Base-by-base conservation (phyloP, 2,888 invertebrate genomes). In the Rhimphoctona megacephalus region DNA sequence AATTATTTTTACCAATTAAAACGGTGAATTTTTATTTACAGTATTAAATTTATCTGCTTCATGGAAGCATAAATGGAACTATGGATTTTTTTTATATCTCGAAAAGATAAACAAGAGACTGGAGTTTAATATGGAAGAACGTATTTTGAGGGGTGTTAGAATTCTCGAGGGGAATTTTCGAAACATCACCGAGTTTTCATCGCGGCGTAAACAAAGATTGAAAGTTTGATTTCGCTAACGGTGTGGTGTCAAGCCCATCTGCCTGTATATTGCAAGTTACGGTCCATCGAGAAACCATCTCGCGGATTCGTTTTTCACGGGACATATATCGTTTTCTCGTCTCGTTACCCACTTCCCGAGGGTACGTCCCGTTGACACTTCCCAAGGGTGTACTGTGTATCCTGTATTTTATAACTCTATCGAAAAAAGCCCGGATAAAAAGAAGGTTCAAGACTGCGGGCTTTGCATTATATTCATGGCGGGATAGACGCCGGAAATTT, bases 311-410 rank as follows among this genome's bases (percentile, higher is more conserved):
- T 49, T 54, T 76, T 80, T 83, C 74, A 72, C 70, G 70, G 54
- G 30, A 61, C 70, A 46, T 78, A 57, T 74, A 83, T 80, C 81
- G 72, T 69, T 46, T 70, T 69, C 81, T 73, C 81, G 46, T 85
- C 82, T 83, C 85, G 83, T 85, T 85, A 83, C 70, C 70, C 76
- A 83, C 83, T 85, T 85, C 69, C 81, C 82, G 74, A 67, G 67
- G 78, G 57, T 39, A 9, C 76, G 54, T 73, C 70, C 70, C 70
- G 43, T 22, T 76, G 85, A 76, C 79, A 76, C 70, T 70, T 76
- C 82, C 79, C 79, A 39, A 54, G 82, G 64, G 82, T 64, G 64
- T 78, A 79, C 82, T 83, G 54, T 52, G 78, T 83, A 85, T 83
- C 74, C 76, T 69, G 64, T 54, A 79, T 83, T 81, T 81, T 73